phyloP scores from a whole-genome alignment of 2,888 invertebrate genomes.

The Octodonta nipae region DNA sequence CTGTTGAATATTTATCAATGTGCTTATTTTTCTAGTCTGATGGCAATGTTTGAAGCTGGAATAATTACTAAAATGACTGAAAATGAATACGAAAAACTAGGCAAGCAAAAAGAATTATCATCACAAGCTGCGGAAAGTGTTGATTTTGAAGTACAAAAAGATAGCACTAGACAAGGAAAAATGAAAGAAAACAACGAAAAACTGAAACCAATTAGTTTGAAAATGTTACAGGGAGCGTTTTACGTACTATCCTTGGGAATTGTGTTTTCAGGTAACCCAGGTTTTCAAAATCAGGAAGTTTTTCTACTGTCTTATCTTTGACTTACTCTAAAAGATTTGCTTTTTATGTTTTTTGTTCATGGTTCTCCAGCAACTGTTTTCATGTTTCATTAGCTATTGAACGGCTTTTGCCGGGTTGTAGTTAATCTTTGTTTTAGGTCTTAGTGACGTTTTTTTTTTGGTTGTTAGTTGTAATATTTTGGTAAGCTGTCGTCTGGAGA shows the following conservation, averaged over 20 bases:
- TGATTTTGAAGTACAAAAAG: conserved; percentile 19
- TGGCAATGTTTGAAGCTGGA: conserved; percentile 62
- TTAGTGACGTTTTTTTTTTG: too few species aligned
- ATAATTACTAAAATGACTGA: conserved; percentile 64
- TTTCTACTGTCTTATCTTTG: too few species aligned
- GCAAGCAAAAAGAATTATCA: conserved; percentile 40
- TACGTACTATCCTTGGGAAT: conserved; percentile 54
- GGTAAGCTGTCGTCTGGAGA: too few species aligned
- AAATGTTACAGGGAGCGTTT: conserved; percentile 62
- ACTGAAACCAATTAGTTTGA: conserved; percentile 52
- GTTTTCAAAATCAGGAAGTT: not conserved
- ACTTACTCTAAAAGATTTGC: too few species aligned
- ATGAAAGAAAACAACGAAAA: conserved; percentile 29
- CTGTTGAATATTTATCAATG: not conserved
- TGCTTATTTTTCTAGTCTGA: conserved; percentile 38
- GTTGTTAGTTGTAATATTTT: too few species aligned
- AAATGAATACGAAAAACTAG: conserved; percentile 59
- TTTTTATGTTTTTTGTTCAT: too few species aligned
- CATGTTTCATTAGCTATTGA: not conserved
- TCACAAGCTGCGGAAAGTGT: conserved; percentile 28
- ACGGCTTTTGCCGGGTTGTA: not conserved
- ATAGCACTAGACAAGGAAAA: conserved; percentile 22
- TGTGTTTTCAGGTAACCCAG: conserved; percentile 41
- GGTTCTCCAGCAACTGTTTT: not conserved
- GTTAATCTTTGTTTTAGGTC: too few species aligned